Conservation (phyloP, 1,140 invertebrate genomes). For the Cherax destructor region DNA sequence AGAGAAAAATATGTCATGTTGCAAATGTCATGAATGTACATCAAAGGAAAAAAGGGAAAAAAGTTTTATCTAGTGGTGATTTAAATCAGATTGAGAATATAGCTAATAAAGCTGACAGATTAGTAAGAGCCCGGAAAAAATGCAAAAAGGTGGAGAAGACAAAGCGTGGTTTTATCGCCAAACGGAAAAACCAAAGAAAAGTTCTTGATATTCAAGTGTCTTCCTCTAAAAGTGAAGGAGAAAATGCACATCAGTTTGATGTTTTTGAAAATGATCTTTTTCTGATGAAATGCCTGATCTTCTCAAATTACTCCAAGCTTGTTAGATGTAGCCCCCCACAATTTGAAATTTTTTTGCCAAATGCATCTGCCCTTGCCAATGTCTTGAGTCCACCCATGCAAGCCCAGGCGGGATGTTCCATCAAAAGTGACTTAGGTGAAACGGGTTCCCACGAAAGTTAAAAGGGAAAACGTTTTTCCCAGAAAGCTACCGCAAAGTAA, state of each 20-base stretch:
- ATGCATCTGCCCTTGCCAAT: constrained; percentile 56
- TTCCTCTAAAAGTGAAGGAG: constrained; percentile 2
- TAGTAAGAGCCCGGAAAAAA: not conserved
- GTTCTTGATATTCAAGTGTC: not conserved
- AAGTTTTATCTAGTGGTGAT: not conserved
- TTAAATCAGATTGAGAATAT: not conserved
- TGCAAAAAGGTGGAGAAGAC: not conserved
- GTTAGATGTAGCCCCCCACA: constrained; percentile 58
- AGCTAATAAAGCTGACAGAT: not conserved
- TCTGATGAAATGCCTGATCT: constrained; percentile 66
- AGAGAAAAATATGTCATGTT: constrained; percentile 9
- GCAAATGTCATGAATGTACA: not conserved
- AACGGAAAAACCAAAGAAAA: not conserved
- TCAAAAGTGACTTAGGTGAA: not conserved
- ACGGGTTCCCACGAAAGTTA: constrained; percentile 16
- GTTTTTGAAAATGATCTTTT: constrained; percentile 54
- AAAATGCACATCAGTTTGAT: constrained; percentile 21
- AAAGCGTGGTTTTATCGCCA: constrained; percentile 10
- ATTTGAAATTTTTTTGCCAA: constrained; percentile 65
- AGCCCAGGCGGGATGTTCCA: constrained; percentile 11
- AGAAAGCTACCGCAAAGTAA: not conserved
- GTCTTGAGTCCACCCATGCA: constrained; percentile 52
- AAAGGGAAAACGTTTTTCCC: constrained; percentile 11
- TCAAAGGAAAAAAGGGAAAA: not conserved
- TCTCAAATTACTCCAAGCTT: constrained; percentile 64